Evolutionary conservation across 1,140 invertebrate genomes (phyloP).

Genomic region (Drosophila melanogaster): DNA sequence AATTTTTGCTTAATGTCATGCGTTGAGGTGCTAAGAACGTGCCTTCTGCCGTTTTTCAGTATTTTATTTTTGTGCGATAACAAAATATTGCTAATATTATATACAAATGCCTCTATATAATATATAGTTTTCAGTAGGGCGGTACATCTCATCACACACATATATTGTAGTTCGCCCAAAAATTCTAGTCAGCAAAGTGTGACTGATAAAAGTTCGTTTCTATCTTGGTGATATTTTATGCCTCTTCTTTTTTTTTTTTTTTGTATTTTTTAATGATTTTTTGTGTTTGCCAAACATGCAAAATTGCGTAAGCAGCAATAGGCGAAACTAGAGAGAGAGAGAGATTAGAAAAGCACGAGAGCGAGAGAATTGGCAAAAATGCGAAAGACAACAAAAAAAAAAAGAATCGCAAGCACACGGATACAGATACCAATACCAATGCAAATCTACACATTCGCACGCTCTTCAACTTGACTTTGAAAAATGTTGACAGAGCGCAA

Average conservation of each 20-base stretch:
- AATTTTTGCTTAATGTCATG: slow-evolving; percentile 43
- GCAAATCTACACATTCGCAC: neutral
- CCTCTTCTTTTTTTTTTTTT: slow-evolving; percentile 48
- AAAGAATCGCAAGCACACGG: neutral
- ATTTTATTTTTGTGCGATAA: slow-evolving; percentile 23
- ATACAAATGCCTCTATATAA: neutral
- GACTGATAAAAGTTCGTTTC: slow-evolving; percentile 20
- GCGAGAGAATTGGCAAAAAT: slow-evolving; percentile 49
- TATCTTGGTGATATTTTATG: slow-evolving; percentile 15
- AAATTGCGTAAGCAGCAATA: slow-evolving; percentile 68
- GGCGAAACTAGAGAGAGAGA: slow-evolving; percentile 7
- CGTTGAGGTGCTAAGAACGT: slow-evolving; percentile 36
- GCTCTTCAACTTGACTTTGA: slow-evolving; percentile 84
- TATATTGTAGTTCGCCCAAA: neutral
- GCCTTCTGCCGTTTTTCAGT: slow-evolving; percentile 22
- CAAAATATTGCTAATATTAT: slow-evolving; percentile 22
- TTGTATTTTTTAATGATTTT: slow-evolving; percentile 19
- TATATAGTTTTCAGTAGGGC: neutral
- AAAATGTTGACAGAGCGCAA: slow-evolving; percentile 66
- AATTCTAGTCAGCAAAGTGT: slow-evolving; percentile 4
- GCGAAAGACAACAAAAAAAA: neutral
- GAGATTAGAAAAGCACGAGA: slow-evolving; percentile 35
- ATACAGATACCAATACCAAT: neutral
- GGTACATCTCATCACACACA: neutral
- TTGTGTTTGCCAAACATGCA: slow-evolving; percentile 75